Conservation (phyloP, 1,140 invertebrate species). For the Dreissena polymorpha region DNA sequence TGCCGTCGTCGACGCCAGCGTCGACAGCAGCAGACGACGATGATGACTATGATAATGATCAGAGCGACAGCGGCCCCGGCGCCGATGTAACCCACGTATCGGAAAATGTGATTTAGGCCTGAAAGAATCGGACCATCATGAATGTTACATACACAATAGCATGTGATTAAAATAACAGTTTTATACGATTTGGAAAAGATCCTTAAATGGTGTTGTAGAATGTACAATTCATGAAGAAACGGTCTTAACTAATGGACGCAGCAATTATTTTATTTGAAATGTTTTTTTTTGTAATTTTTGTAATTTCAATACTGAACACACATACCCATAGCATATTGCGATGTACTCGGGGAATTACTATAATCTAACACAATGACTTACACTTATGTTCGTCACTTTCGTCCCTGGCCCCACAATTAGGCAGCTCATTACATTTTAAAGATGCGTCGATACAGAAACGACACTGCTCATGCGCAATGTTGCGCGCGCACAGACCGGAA, state of each 20-base stretch:
- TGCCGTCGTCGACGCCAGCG: slow-evolving; percentile 18
- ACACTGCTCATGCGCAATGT: slow-evolving; percentile 35
- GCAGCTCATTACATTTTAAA: slow-evolving; percentile 66
- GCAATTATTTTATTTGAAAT: background rate
- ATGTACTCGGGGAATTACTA: background rate
- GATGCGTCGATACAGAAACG: slow-evolving; percentile 64
- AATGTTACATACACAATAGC: background rate
- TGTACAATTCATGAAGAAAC: background rate
- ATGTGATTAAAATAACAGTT: background rate
- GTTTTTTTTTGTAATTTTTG: background rate
- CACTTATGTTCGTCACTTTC: slow-evolving; percentile 69
- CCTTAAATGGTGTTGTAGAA: background rate
- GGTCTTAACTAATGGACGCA: background rate
- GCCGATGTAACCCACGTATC: slow-evolving; percentile 40
- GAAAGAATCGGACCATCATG: slow-evolving; percentile 7
- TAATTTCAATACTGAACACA: background rate
- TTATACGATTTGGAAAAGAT: background rate
- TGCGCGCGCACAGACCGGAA: slow-evolving; percentile 1
- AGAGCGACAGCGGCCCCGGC: slow-evolving; percentile 1
- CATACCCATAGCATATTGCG: background rate
- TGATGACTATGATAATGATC: slow-evolving; percentile 10
- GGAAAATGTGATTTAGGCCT: slow-evolving; percentile 49
- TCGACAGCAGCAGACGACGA: slow-evolving; percentile 23
- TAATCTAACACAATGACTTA: slow-evolving; percentile 49
- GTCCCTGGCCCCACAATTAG: slow-evolving; percentile 70